phyloP scores from a whole-genome alignment of 2,888 invertebrate species.

The Mimas tiliae region DNA sequence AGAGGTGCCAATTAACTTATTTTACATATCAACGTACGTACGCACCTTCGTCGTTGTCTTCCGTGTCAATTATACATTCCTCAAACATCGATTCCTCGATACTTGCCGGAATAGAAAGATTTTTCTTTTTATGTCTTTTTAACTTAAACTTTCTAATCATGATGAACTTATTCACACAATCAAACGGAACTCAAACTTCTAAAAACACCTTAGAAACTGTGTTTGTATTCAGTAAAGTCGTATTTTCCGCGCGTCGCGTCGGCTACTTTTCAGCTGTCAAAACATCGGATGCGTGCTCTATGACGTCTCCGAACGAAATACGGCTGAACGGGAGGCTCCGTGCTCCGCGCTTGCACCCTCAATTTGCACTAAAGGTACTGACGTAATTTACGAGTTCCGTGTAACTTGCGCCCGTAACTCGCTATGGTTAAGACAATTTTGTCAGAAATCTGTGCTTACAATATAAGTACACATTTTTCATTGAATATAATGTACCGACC shows the following conservation, averaged over 20 bases:
- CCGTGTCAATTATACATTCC: background rate
- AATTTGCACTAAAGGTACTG: constrained; percentile 9
- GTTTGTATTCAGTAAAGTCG: background rate
- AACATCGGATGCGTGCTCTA: too few species aligned
- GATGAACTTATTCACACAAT: background rate
- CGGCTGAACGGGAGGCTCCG: background rate
- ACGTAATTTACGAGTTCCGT: too few species aligned
- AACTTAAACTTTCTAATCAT: background rate
- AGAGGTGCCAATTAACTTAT: background rate
- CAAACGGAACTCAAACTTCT: background rate
- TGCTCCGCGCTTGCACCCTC: constrained; percentile 10
- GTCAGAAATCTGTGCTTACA: too few species aligned
- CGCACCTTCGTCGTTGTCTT: background rate
- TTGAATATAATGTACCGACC: too few species aligned
- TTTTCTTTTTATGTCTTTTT: background rate
- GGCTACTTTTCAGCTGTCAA: background rate
- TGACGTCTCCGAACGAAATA: background rate
- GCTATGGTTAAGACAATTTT: too few species aligned
- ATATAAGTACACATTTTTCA: too few species aligned
- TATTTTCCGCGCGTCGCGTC: background rate
- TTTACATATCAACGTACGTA: background rate
- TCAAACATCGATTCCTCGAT: background rate
- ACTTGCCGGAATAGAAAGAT: background rate
- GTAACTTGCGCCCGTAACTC: background rate
- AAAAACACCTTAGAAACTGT: background rate